Evolutionary conservation across 2,113 vertebrate genomes (phyloP).

Genomic region (Gracilinanus agilis): DNA sequence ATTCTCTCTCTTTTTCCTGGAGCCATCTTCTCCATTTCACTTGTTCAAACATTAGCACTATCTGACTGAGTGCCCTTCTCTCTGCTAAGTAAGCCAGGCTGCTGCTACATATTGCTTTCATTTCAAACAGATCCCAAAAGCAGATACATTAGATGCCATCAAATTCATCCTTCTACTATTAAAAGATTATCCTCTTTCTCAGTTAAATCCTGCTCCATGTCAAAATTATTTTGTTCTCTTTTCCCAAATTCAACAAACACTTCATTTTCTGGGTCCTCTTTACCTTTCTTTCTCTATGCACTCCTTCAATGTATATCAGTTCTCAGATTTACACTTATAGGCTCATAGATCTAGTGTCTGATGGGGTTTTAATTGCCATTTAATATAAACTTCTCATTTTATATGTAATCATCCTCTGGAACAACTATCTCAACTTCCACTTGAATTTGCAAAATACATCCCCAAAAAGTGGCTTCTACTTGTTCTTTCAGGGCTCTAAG

Average conservation of each 20-base stretch:
- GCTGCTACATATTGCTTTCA: neutral
- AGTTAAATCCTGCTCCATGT: neutral
- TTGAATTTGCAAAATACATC: neutral
- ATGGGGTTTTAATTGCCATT: neutral
- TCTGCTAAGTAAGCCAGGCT: conserved; percentile 25
- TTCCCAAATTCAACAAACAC: neutral
- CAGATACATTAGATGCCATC: neutral
- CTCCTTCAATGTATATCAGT: neutral
- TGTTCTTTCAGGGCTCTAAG: neutral
- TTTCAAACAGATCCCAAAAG: conserved; percentile 15
- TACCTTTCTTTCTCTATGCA: neutral
- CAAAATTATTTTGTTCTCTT: neutral
- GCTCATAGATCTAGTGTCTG: neutral
- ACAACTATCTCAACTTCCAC: neutral
- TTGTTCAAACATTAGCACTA: conserved; percentile 23
- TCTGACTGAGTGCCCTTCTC: conserved; percentile 21
- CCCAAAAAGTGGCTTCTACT: neutral
- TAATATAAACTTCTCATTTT: neutral
- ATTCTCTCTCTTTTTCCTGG: conserved; percentile 16
- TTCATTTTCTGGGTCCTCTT: neutral
- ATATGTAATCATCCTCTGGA: neutral
- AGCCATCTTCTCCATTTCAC: neutral
- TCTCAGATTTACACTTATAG: neutral
- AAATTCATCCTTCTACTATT: neutral
- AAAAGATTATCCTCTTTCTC: neutral